Evolutionary conservation across 2,113 vertebrate genomes (phyloP).

Genomic region (Anhinga rufa): DNA sequence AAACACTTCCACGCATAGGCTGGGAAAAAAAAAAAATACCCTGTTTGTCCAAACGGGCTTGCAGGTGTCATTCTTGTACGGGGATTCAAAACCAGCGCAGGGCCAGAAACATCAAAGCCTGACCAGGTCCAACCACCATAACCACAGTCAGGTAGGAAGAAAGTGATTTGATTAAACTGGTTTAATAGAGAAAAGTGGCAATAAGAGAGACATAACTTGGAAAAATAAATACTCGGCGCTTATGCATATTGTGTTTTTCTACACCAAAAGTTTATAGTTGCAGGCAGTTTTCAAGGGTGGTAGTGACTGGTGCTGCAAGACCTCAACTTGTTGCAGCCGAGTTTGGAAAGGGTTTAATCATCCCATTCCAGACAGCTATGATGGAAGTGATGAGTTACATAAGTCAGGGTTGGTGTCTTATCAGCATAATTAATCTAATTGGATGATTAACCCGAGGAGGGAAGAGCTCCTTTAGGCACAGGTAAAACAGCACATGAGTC

Average conservation of each 20-base stretch:
- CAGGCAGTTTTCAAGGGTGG: neutral
- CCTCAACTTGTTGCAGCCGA: neutral
- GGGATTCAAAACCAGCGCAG: neutral
- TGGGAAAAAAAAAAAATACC: rapidly evolving
- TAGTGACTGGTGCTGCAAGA: too few relatives aligned
- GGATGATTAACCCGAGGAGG: neutral
- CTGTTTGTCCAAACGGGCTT: neutral
- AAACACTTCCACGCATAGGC: neutral
- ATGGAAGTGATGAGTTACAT: neutral
- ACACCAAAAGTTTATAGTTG: neutral
- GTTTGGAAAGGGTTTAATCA: neutral
- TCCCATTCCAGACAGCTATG: neutral
- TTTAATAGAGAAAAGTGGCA: neutral
- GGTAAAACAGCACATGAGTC: neutral
- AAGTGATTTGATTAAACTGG: neutral
- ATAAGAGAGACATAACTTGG: neutral
- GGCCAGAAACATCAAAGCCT: neutral
- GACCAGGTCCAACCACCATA: neutral
- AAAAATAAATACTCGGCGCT: neutral
- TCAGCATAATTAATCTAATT: conserved; percentile 24
- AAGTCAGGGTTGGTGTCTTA: neutral
- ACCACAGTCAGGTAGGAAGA: neutral
- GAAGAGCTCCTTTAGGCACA: conserved; percentile 24
- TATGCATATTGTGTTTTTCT: neutral
- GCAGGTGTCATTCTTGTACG: neutral